Evolutionary conservation across 2,888 invertebrate genomes (phyloP).

Genomic region (Agrotis exclamationis): DNA sequence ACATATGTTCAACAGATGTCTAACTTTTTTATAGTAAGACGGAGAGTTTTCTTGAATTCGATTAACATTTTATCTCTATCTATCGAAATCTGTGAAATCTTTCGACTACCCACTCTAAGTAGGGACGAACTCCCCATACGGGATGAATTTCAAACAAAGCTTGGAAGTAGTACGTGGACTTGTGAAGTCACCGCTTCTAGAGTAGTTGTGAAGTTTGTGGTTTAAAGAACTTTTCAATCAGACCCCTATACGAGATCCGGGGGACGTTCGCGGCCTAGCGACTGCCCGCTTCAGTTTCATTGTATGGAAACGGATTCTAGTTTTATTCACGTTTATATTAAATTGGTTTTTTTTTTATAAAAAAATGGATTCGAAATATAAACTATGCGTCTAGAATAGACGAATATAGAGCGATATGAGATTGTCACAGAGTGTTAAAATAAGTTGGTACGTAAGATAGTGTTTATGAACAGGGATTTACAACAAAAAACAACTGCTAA

Average conservation of each 20-base stretch:
- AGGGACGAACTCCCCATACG: constrained; percentile 44
- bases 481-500: no score
- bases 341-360: background rate
- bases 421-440: no score
- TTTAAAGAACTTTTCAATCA: constrained; percentile 86
- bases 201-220: constrained; percentile 74
- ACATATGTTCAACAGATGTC: no score
- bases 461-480: no score
- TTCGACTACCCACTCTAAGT: constrained; percentile 46
- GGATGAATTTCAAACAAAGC: constrained; percentile 63
- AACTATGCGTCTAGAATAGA: no score
- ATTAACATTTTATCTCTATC: constrained; percentile 28
- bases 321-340: background rate
- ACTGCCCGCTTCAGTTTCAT: constrained; percentile 62
- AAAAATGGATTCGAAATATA: no score
- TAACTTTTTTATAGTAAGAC: no score
- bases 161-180: constrained; percentile 59
- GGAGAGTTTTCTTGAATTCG: constrained; percentile 1
- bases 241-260: constrained; percentile 80
- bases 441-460: no score
- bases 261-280: constrained; percentile 67
- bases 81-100: constrained; percentile 19
- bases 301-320: constrained; percentile 49
- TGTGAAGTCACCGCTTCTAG: constrained; percentile 61
- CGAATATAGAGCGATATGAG: no score